Percentiles rank a stretch among this genome's conserved stretches.
phyloP scores from a whole-genome alignment of 2,888 invertebrate species.

The Sepiola atlantica region DNA sequence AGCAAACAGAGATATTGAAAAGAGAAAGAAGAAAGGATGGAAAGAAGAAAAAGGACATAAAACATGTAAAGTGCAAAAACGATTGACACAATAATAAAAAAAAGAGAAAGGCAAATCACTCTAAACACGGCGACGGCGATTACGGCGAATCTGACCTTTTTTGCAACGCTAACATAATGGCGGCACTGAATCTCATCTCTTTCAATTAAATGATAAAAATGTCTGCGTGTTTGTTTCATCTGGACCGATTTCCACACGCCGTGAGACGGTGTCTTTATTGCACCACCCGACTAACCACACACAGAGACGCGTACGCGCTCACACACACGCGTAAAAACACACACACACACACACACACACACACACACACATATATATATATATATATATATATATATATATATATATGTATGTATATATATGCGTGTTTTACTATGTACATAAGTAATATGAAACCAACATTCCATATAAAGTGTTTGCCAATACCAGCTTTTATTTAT shows the following conservation, averaged over 20 bases:
- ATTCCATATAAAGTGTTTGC: background rate
- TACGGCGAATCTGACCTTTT: background rate
- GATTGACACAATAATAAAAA: background rate
- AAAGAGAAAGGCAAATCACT: background rate
- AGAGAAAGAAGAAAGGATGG: background rate
- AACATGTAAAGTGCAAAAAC: background rate
- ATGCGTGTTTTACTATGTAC: background rate
- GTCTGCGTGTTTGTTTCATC: background rate
- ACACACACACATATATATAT: background rate
- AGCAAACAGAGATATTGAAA: background rate
- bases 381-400: conserved; percentile 32
- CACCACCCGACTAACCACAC: background rate
- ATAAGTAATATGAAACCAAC: background rate
- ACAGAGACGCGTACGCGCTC: background rate
- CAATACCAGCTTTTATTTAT: background rate
- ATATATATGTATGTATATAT: background rate
- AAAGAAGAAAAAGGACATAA: background rate
- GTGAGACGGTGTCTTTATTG: background rate
- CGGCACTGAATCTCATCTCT: background rate
- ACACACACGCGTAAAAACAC: background rate
- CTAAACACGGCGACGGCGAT: background rate
- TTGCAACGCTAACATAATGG: background rate
- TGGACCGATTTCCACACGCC: background rate
- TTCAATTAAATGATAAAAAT: conserved; percentile 19
- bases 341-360: background rate